Conservation (phyloP, 2,113 vertebrate species). For the Cyanistes caeruleus region DNA sequence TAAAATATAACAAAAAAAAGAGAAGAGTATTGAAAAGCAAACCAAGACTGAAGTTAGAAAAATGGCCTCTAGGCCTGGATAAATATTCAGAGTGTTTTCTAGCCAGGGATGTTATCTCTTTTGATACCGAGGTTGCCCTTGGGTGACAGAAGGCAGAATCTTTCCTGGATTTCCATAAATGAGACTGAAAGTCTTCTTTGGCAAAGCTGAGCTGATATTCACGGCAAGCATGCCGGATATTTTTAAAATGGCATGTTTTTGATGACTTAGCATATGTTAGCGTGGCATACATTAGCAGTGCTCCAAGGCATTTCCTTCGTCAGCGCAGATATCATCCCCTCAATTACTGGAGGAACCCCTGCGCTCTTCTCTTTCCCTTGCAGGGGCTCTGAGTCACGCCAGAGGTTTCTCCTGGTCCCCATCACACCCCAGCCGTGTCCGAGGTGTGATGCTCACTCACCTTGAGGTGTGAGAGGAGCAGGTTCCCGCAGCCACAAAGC, state of each 20-base stretch:
- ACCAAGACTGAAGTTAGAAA: slow-evolving; percentile 2
- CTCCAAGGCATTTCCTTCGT: neutral
- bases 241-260: slow-evolving; percentile 30
- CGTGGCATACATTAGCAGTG: neutral
- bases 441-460: fast-evolving
- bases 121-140: slow-evolving; percentile 37
- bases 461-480: neutral
- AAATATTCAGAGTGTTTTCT: neutral
- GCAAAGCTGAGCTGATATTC: neutral
- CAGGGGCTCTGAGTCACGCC: neutral
- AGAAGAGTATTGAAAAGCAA: neutral
- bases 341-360: neutral
- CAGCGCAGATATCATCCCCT: neutral
- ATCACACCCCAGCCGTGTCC: neutral
- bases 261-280: slow-evolving; percentile 42
- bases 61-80: neutral
- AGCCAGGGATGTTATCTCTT: neutral
- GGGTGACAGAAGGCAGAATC: slow-evolving; percentile 44
- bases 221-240: neutral
- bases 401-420: neutral
- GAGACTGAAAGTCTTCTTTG: slow-evolving; percentile 4
- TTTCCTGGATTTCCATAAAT: slow-evolving; percentile 37
- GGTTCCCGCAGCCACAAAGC: neutral
- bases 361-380: neutral
- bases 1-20: neutral